Conservation (phyloP, 2,113 vertebrate genomes). For the Archilochus colubris region DNA sequence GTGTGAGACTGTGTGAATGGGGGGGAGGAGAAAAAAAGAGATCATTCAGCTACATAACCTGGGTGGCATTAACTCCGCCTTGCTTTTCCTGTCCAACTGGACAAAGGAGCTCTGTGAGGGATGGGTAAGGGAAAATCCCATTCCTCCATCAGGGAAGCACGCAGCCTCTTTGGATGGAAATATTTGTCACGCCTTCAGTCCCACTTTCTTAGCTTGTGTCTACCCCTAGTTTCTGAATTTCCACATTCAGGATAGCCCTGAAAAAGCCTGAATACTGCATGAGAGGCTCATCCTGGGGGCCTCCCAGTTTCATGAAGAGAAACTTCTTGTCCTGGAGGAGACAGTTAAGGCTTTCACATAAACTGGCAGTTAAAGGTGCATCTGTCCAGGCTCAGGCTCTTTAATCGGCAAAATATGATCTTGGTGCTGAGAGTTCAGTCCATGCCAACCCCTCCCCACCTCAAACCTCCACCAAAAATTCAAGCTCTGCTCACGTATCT, state of each 20-base stretch:
- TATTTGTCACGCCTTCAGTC: neutral
- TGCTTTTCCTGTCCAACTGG: neutral
- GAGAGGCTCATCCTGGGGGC: neutral
- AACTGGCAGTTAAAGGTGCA: neutral
- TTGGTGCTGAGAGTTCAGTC: neutral
- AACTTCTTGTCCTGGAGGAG: neutral
- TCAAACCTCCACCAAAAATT: neutral
- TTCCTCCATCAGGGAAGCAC: neutral
- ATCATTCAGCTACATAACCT: neutral
- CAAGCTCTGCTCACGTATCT: neutral
- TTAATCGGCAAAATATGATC: neutral
- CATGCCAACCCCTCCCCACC: neutral
- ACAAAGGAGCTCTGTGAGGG: neutral
- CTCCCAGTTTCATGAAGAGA: neutral
- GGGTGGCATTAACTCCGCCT: neutral
- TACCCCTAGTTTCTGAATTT: neutral
- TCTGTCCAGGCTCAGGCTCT: neutral
- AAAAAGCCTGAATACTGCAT: neutral
- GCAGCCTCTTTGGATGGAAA: neutral
- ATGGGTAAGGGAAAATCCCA: neutral
- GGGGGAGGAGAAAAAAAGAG: neutral
- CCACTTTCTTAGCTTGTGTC: neutral
- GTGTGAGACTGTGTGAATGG: neutral
- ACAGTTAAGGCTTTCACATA: neutral
- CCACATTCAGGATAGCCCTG: neutral